phyloP scores from a whole-genome alignment of 2,113 vertebrate species.

The Misgurnus mizolepis region DNA sequence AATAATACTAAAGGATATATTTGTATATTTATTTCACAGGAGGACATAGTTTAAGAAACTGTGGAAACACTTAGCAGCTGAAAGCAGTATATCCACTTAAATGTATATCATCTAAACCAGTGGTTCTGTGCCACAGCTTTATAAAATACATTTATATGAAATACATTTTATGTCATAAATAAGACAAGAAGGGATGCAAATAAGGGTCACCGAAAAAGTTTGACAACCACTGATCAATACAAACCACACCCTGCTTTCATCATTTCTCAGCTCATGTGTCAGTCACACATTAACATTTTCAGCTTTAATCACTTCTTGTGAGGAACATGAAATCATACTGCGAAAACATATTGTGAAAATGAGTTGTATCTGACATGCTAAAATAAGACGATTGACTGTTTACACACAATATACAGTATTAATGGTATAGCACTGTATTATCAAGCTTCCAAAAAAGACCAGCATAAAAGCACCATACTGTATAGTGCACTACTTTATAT shows the following conservation, averaged over 20 bases:
- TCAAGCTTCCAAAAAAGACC: too few species aligned
- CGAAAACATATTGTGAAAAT: neutral
- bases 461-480: too few species aligned
- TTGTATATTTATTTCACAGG: neutral
- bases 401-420: neutral
- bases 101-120: too few species aligned
- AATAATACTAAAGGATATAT: neutral
- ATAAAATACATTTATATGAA: too few species aligned
- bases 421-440: too few species aligned
- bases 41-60: neutral
- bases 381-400: neutral
- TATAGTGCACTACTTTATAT: too few species aligned
- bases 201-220: too few species aligned
- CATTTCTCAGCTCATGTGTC: neutral
- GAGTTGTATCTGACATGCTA: neutral
- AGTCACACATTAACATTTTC: neutral
- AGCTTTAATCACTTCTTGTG: slow-evolving; percentile 1
- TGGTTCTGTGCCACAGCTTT: too few species aligned
- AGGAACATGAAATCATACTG: neutral
- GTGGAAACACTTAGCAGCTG: neutral
- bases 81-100: neutral
- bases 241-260: neutral
- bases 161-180: too few species aligned
- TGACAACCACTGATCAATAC: too few species aligned
- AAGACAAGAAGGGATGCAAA: too few species aligned